Base-by-base conservation (phyloP, 2,797 vertebrate species). In the Cryptoblepharus egeriae region DNA sequence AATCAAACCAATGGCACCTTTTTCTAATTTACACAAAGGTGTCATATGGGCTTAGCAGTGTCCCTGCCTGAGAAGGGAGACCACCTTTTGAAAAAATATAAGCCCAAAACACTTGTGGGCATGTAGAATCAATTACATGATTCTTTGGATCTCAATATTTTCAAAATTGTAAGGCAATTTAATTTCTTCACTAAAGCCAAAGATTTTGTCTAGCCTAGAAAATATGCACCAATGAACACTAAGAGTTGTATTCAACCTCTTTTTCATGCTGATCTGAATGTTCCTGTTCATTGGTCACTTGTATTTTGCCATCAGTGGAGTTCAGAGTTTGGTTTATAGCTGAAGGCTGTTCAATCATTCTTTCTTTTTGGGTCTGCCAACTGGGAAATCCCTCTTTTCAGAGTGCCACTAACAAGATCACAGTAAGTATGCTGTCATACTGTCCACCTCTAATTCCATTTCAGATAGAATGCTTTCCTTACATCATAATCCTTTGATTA, bases 381-480 rank as follows among this genome's bases (percentile, higher is more conserved):
- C 74, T n/a, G 45, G 71, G 75, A 55, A 81, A 22, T 81, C 84
- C 1, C 82, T 88, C 84, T 86, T 35, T 88, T 79, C 82, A 61
- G 52, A 42, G 75, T 63, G 45, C 5, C 64, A 22, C 49, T 74
- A n/a, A 37, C 0, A 0, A 89, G 55, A 57, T 57, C 49, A 85
- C 68, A 63, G 92, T 93, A 88, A 94, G 90, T 92, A 75, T 3
- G n/a, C 74, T 83, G 39, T n/a, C 67, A 0, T 3, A 4, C 28
- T 75, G 82, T 87, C 9, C 75, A 49, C n/a, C 30, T 13, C 22
- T n/a, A n/a, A n/a, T n/a, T n/a, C n/a, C 13, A 0, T 0, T 18
- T 79, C 39, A 49, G 79, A 58, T 4, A 26, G 37, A 82, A 61
- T 35, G 30, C 71, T 26, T 65, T 61, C 4, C 13, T 35, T 75